A percentile compares a stretch with the other conserved stretches of the same genome.
phyloP scores from a whole-genome alignment of 1,140 invertebrate species.

The Saccostrea glomerata region DNA sequence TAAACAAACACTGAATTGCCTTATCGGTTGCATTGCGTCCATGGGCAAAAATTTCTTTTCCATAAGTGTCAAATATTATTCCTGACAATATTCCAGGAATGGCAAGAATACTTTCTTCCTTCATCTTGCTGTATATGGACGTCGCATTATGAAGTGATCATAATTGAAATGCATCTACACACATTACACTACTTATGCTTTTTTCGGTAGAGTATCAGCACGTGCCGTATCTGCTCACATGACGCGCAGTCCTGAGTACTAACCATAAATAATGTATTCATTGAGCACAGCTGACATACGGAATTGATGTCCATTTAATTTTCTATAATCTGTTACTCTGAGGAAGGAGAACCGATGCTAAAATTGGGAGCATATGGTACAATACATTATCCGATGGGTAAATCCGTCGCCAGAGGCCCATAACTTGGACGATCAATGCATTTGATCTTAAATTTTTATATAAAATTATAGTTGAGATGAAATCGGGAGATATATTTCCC shows the following conservation, averaged over 20 bases:
- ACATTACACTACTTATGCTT: neutral
- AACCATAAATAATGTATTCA: neutral
- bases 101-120: neutral
- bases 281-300: neutral
- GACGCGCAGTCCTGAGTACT: neutral
- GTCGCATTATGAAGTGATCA: neutral
- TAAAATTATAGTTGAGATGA: neutral
- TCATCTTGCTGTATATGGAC: neutral
- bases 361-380: neutral
- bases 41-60: neutral
- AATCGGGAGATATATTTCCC: neutral
- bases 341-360: neutral
- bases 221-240: neutral
- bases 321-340: neutral
- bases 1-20: neutral
- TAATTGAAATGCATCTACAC: neutral
- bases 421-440: neutral
- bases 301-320: neutral
- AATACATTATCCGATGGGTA: neutral
- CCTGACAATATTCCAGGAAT: slow-evolving; percentile 22
- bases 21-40: neutral
- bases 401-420: neutral
- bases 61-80: neutral
- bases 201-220: neutral
- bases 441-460: neutral